Base-by-base conservation (phyloP, 1,140 invertebrate species). In the Nasonia longicornis region DNA sequence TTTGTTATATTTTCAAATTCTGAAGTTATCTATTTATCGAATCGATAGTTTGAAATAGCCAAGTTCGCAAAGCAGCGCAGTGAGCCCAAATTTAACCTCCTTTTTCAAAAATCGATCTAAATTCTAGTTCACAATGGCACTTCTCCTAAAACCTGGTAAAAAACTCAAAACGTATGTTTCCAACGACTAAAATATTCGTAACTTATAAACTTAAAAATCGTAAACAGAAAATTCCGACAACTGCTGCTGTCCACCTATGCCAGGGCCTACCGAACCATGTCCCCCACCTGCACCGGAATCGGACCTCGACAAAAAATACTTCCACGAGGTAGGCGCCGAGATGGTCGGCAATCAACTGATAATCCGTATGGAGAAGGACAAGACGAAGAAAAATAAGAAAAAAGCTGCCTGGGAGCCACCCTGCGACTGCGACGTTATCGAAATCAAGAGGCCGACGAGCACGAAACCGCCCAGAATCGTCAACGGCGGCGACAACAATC, bases 311-410 rank as follows among this genome's bases (percentile, higher is more conserved):
- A 42, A 58, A 20, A 89, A 87, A 74, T 89, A 89, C 81, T 86
- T 85, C 38, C 87, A 88, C 69, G 86, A 90, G 79, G 89, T 91
- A 2, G 87, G 86, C 0, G 87, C 88, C 0, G 85, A 87, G 16
- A 84, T 88, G 78, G 77, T 87, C 3, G 88, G 86, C 22, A 91
- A 90, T 84, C 86, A 87, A 38, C 76, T 91, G 22, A 86, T 86
- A 8, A 90, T 91, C 66, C 86, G 88, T 38, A 84, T 90, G n/a
- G 88, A 90, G 38, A 90, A 88, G n/a, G 83, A 89, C 16, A 88
- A 86, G 38, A 82, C 77, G 3, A 88, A 83, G 52, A 80, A 77
- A 8, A 86, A 83, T 31, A 86, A 82, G 29, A 85, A 83, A 77
- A 69, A 11, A 0, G 45, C 52, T 22, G 66, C 82, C 12, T 90